phyloP scores from a whole-genome alignment of 2,113 vertebrate genomes.

The Lanius collurio region DNA sequence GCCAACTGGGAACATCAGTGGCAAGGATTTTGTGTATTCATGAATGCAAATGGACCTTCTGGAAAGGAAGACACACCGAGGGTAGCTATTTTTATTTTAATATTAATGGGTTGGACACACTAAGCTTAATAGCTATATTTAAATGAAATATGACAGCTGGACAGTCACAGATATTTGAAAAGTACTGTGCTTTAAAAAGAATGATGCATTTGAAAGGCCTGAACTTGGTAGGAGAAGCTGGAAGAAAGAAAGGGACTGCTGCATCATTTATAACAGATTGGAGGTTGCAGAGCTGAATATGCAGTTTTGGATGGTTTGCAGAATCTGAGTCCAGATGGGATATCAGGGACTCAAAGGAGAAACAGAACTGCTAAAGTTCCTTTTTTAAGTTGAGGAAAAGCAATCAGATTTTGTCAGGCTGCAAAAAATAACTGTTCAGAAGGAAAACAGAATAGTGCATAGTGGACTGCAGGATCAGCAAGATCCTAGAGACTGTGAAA shows the following conservation, averaged over 20 bases:
- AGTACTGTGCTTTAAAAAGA: background rate
- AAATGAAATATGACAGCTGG: background rate
- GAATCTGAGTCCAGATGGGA: background rate
- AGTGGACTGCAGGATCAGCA: background rate
- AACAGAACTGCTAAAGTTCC: background rate
- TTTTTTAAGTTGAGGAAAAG: background rate
- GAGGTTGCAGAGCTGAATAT: background rate
- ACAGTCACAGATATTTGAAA: background rate
- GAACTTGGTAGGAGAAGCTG: background rate
- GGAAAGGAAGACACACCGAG: background rate
- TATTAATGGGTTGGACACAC: background rate
- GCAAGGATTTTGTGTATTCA: background rate
- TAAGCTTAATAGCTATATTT: background rate
- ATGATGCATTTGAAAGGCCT: background rate
- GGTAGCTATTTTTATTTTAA: slow-evolving; percentile 12
- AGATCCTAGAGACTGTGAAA: background rate
- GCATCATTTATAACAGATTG: slow-evolving; percentile 1
- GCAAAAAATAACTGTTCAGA: background rate
- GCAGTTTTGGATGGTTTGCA: background rate
- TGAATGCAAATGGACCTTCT: background rate
- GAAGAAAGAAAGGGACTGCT: background rate
- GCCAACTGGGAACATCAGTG: background rate
- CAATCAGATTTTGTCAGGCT: background rate
- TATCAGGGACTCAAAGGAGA: slow-evolving; percentile 18
- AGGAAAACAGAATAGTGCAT: background rate